Base-by-base conservation (phyloP, 1,140 invertebrate genomes). In the Pachypsylla venusta region DNA sequence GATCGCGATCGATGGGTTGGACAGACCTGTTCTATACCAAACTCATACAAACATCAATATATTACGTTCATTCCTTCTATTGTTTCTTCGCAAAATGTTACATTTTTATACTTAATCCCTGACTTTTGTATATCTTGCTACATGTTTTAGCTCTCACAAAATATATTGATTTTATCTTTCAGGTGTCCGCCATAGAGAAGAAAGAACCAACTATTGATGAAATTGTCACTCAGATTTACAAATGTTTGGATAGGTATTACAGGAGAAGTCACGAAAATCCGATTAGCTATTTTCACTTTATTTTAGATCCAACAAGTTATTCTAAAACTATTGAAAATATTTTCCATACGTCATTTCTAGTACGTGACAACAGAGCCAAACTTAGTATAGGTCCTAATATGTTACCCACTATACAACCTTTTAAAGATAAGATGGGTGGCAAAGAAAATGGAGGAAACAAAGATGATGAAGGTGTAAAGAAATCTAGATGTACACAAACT, bases 291-390 rank as follows among this genome's bases (percentile, higher is more conserved):
- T 60, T 54, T 20, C 14, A 54, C 27, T 60, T 60, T 20, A 53
- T 54, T 7, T n/a, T 60, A 27, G 42, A 60, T 54, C 58, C 58
- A 2, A 54, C 53, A 2, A 30, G 30, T 19, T 60, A 54, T 24
- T 20, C 58, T 10, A 53, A 26, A 14, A 54, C 58, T 10, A 53
- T 60, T 1, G 40, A 60, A 35, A 60, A 60, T 16, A 60, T 60
- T 3, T 60, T 60, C 27, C 53, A 54, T 54, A 20, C 53, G 1
- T 60, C 58, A 12, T 60, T 60, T 27, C 14, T 60, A 13, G 26
- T 60, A 4, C 48, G 53, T 16, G 58, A 60, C 19, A 53, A 53
- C 16, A 19, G 25, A 25, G 42, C 24, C 4, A 30, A 25, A 54
- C 27, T 48, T n/a, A 19, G 22, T 4, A 19, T 19, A 48, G 42